Percentiles rank a stretch among this genome's conserved stretches.
Conservation (phyloP, 2,797 vertebrate genomes). For the Peromyscus melanophrys region DNA sequence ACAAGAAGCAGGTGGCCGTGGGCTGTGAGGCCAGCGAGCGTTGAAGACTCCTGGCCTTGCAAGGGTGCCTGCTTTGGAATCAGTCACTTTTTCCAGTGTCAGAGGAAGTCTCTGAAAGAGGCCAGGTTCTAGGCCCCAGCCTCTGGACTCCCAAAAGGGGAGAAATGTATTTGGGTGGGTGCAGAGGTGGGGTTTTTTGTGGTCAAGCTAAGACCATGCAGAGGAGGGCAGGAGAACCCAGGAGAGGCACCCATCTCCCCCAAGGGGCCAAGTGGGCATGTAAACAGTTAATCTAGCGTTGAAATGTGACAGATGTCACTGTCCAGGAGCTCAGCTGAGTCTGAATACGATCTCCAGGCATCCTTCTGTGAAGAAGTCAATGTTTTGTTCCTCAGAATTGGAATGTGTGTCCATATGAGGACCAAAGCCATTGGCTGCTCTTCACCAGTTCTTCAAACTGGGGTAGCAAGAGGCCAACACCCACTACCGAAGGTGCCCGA, state of each 20-base stretch:
- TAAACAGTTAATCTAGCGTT: neutral
- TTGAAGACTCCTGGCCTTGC: neutral
- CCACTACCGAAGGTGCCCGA: accelerated
- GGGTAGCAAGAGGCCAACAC: neutral
- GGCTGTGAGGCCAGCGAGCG: neutral
- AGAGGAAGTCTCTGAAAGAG: neutral
- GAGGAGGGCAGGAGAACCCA: neutral
- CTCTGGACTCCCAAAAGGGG: neutral
- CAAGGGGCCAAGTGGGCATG: neutral
- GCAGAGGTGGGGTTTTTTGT: neutral
- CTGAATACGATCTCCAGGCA: neutral
- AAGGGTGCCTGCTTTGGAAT: neutral
- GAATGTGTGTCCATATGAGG: neutral
- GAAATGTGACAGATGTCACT: neutral
- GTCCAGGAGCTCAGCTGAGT: neutral
- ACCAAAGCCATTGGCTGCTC: neutral
- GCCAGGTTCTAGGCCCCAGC: neutral
- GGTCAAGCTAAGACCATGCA: neutral
- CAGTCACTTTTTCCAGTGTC: neutral
- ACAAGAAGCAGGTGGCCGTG: neutral
- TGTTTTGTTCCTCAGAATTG: neutral
- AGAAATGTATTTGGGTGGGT: neutral
- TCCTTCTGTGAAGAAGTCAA: neutral
- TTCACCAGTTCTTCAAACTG: neutral
- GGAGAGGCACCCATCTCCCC: neutral